Evolutionary conservation across 2,113 vertebrate genomes (phyloP), one percentile per base, ranked within the genome.

Genomic region (Aphyosemion australe): DNA sequence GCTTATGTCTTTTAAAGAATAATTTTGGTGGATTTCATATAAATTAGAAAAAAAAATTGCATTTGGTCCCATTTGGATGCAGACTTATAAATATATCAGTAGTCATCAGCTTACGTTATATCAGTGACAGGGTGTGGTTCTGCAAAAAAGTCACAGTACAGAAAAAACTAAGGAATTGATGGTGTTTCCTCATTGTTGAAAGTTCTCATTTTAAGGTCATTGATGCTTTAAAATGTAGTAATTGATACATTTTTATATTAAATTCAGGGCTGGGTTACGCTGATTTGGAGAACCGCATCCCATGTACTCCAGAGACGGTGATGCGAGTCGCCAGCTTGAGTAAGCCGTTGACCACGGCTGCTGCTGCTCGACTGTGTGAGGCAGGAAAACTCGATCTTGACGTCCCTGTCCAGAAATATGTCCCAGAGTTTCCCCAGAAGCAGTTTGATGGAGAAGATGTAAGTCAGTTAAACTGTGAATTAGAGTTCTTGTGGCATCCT

Each of bases 261-360:
- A 26, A 59, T 53, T 1, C 68, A 99, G 97, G 96, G 12, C 51
- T 98, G 57, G 97, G 97, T 59, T 98, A 94, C 75, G 94, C 96
- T 26, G 97, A 99, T 34, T 84, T 99, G 59, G 97, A 99, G 87
- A 98, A 99, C 78, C 94, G 96, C 6, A 93, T 98, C 1, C 82
- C 79, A 0, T 99, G 97, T 73, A 84, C 91, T 41, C 91, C 95
- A 10, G 93, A 95, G 63, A 98, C 96, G 0, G 88, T 98, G 54
- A 95, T 99, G 95, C 92, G 97, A 37, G 95, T 99, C 4, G 97
- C 97, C 67, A 99, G 97, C 70, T 95, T 99, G 90, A 99, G 97
- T 92, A 99, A 99, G 80, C 92, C 95, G 51, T 94, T 99, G 20
- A 97, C 97, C 1, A 93, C 95, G 83, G 90, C 95, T 46, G 97